Conservation (phyloP, 1,140 invertebrate genomes). For the Dendrolimus kikuchii region DNA sequence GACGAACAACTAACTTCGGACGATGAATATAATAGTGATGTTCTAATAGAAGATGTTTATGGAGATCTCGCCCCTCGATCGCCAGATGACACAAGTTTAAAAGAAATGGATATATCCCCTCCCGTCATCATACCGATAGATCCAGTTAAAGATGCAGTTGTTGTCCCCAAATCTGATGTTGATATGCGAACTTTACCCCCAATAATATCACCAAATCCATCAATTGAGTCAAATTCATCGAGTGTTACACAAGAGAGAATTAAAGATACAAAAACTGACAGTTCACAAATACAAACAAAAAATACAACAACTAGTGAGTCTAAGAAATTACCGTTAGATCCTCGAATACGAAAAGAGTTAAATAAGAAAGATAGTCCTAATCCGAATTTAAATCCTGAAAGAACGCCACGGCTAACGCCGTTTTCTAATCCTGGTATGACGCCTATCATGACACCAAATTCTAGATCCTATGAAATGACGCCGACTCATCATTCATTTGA, state of each 20-base stretch:
- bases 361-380: conserved; percentile 15
- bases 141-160: conserved; percentile 32
- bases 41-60: conserved; percentile 31
- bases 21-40: conserved; percentile 22
- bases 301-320: conserved; percentile 11
- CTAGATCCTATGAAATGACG: conserved; percentile 37
- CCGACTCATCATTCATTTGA: conserved; percentile 35
- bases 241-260: not conserved
- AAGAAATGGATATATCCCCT: conserved; percentile 28
- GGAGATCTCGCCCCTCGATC: conserved; percentile 53
- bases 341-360: conserved; percentile 33
- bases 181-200: conserved; percentile 50
- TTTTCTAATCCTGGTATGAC: conserved; percentile 18
- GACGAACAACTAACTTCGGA: conserved; percentile 38
- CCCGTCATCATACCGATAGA: conserved; percentile 59
- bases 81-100: conserved; percentile 48
- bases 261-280: conserved; percentile 5
- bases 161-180: conserved; percentile 35
- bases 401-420: conserved; percentile 7
- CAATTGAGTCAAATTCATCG: not conserved
- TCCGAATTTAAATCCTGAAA: conserved; percentile 15
- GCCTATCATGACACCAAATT: conserved; percentile 23
- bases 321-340: conserved; percentile 21
- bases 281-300: conserved; percentile 10
- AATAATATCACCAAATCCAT: conserved; percentile 9